Conservation (phyloP, 1,140 invertebrate species). For the Apis mellifera region DNA sequence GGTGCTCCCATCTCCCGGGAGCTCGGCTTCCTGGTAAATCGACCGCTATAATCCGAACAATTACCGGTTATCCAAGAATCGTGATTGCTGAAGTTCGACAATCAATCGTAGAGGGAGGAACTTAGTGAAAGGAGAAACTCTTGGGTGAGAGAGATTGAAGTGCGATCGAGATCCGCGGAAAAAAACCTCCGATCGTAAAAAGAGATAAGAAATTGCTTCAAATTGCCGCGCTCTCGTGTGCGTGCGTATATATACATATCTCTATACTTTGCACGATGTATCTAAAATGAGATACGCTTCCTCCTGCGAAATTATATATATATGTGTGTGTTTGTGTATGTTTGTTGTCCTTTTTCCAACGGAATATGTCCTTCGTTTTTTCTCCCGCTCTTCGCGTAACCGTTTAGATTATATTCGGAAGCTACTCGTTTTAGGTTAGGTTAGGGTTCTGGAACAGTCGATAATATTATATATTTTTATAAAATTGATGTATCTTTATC, state of each 20-base stretch:
- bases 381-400: too few species aligned
- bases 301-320: neutral
- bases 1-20: neutral
- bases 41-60: constrained; percentile 34
- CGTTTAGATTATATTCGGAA: too few species aligned
- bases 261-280: neutral
- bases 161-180: neutral
- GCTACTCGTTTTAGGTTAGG: too few species aligned
- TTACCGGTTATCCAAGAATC: neutral
- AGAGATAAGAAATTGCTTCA: neutral
- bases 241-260: too few species aligned
- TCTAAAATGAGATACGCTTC: neutral
- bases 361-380: fast-evolving
- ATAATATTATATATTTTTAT: too few species aligned
- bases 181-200: neutral
- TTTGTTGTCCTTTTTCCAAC: neutral
- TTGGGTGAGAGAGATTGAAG: constrained; percentile 19
- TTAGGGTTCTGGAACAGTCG: too few species aligned
- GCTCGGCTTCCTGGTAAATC: constrained; percentile 23
- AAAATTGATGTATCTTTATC: too few species aligned
- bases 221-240: neutral
- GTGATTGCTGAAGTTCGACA: neutral
- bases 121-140: too few species aligned
- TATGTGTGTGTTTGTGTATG: too few species aligned
- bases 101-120: constrained; percentile 23